These are phyloP conservation scores for Antheraea assamensis DNA, from an alignment of 2,888 invertebrate species.

Conservation along the genomic window DNA sequence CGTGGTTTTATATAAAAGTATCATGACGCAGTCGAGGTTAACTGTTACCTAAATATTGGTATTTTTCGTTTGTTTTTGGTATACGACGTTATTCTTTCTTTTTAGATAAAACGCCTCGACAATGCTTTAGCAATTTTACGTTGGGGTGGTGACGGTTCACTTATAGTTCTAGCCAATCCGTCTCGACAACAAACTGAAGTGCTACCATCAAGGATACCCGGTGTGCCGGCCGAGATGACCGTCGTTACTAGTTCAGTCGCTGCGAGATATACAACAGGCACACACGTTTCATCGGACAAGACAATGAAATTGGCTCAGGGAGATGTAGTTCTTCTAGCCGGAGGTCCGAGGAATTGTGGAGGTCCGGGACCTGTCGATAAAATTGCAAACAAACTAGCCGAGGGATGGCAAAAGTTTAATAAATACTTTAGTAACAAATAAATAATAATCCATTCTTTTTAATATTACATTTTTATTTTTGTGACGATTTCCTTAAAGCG, in stretches of 20 bases:
- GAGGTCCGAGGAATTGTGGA: constrained; percentile 69
- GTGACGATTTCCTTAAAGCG: no score
- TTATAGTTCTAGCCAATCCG: constrained; percentile 74
- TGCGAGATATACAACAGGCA: constrained; percentile 56
- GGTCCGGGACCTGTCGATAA: constrained; percentile 76
- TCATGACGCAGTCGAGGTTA: not conserved
- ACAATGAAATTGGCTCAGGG: constrained; percentile 58
- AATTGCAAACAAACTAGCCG: constrained; percentile 69
- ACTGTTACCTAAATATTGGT: not conserved
- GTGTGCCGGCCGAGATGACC: constrained; percentile 65
- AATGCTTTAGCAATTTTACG: constrained; percentile 61
- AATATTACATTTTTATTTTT: not conserved
- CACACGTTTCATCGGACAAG: constrained; percentile 58
- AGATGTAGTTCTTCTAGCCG: constrained; percentile 63
- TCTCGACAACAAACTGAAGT: constrained; percentile 64
- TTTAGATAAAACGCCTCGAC: constrained; percentile 82
- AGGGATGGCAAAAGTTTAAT: constrained; percentile 77
- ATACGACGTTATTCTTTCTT: not conserved
- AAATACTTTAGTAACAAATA: constrained; percentile 63
- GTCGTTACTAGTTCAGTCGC: constrained; percentile 64
- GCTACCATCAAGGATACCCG: constrained; percentile 70
- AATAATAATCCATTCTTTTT: not conserved
- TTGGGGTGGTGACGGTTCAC: constrained; percentile 68
- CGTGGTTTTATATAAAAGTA: not conserved
- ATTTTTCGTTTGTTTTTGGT: not conserved